phyloP scores from a whole-genome alignment of 2,888 invertebrate species.

The Pyrgus malvae region DNA sequence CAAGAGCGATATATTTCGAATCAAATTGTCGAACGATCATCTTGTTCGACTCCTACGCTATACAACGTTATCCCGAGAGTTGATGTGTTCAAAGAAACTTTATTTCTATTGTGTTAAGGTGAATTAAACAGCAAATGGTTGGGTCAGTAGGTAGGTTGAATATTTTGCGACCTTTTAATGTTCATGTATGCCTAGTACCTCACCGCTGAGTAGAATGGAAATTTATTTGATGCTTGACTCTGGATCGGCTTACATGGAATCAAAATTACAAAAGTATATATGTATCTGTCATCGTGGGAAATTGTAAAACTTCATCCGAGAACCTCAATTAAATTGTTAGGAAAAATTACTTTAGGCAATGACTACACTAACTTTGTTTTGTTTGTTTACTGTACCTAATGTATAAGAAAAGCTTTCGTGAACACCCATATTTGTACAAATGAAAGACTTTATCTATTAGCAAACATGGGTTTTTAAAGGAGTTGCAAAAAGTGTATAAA shows the following conservation, averaged over 20 bases:
- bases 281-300: too few species aligned
- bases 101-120: constrained; percentile 34
- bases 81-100: constrained; percentile 39
- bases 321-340: too few species aligned
- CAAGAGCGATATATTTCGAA: constrained; percentile 68
- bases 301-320: too few species aligned
- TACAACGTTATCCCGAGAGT: constrained; percentile 33
- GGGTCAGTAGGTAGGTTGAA: constrained; percentile 39
- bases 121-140: constrained; percentile 20
- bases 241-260: constrained; percentile 1
- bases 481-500: too few species aligned
- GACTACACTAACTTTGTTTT: too few species aligned
- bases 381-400: too few species aligned
- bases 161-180: constrained; percentile 68
- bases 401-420: too few species aligned
- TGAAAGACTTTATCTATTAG: too few species aligned
- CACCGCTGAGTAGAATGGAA: constrained; percentile 28
- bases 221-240: constrained; percentile 23
- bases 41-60: constrained; percentile 68
- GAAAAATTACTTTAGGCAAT: too few species aligned
- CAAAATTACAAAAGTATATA: not conserved
- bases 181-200: constrained; percentile 60
- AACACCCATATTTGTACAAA: too few species aligned
- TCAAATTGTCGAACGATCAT: constrained; percentile 75
- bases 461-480: too few species aligned